phyloP scores from a whole-genome alignment of 2,797 vertebrate species.

The Simalia tracyae region DNA sequence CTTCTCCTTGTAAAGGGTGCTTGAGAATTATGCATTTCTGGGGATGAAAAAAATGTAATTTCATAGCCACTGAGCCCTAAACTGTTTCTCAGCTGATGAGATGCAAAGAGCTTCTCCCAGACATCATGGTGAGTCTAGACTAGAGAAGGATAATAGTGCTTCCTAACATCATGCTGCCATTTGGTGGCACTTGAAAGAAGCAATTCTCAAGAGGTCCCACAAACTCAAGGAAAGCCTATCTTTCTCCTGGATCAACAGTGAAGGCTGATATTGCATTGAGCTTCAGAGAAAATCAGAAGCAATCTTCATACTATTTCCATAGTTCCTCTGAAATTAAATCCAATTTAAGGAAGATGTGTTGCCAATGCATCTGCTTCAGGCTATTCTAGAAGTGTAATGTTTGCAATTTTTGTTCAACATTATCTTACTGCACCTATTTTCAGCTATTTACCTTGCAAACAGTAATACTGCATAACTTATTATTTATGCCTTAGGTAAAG shows the following conservation, averaged over 20 bases:
- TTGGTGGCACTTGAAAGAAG: not conserved
- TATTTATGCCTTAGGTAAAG: not conserved
- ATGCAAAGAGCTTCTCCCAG: not conserved
- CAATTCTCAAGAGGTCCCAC: not conserved
- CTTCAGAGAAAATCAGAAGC: not conserved
- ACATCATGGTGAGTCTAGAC: not conserved
- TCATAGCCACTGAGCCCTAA: not conserved
- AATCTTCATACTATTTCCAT: not conserved
- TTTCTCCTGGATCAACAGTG: not conserved
- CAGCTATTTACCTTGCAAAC: not conserved
- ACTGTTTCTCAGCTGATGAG: not conserved
- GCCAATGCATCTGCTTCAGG: not conserved
- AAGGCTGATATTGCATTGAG: not conserved
- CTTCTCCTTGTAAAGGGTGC: not conserved
- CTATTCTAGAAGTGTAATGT: not conserved
- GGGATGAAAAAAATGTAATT: not conserved
- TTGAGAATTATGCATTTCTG: not conserved
- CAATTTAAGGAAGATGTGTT: not conserved
- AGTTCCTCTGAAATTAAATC: not conserved
- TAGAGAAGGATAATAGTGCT: not conserved
- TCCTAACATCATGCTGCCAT: not conserved
- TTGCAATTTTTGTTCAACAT: not conserved
- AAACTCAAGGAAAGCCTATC: not conserved
- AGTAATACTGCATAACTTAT: not conserved
- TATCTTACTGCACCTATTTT: not conserved